Evolutionary conservation across 2,113 vertebrate genomes (phyloP), one percentile per base, ranked within the genome.

Genomic region (Delphinapterus leucas): DNA sequence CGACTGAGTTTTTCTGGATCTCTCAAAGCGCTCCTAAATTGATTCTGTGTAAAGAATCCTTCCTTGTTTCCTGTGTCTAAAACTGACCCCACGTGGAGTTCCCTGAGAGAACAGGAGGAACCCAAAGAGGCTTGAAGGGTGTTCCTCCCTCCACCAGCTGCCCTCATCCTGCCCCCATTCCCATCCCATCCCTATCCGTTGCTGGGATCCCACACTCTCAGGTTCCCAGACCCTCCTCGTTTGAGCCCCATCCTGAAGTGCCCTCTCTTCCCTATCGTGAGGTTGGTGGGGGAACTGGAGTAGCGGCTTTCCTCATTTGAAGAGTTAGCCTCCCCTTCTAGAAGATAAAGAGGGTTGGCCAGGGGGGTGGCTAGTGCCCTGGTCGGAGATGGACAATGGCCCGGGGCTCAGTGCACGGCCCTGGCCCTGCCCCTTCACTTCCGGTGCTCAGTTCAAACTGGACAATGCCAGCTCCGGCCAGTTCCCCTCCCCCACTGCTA

Each of bases 391-490:
- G 98, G 98, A 98, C 98, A 98, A 98, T 98, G 97, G 97, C 97
- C 97, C 96, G 97, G 98, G 98, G 97, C 97, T 98, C 98, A 97
- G 97, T 80, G 97, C 97, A 95, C 96, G 96, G 97, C 96, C 97
- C 97, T 92, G 96, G 98, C 98, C 97, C 98, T 97, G 98, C 97
- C 98, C 98, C 97, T 98, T 97, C 98, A 98, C 98, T 98, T 99
- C 98, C 98, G 98, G 98, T 98, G 98, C 98, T 98, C 98, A 97
- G 97, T 98, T 98, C 97, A 98, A 98, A 98, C 98, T 98, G 98
- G 98, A 98, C 98, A 98, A 98, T 98, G 97, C 97, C 97, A 97
- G 98, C 97, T 98, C 98, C 93, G 98, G 98, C 96, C 98, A 98
- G 89, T 97, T 97, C 96, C 97, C 98, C 97, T 97, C 97, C 96